Evolutionary conservation across 2,888 invertebrate species (phyloP).

Genomic region (Epinotia brunnichana): DNA sequence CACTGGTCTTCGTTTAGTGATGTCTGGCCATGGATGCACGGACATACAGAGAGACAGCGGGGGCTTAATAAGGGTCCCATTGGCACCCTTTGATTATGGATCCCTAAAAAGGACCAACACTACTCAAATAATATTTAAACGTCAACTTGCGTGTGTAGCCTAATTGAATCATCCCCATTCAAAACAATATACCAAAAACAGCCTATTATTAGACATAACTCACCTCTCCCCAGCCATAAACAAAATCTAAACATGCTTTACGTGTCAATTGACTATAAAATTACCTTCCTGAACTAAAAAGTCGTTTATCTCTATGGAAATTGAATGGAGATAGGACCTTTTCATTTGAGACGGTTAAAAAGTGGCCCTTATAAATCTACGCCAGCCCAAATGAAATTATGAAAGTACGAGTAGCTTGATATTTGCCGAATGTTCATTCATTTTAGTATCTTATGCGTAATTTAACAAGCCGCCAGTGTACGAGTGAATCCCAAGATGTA

Average conservation of each 20-base stretch:
- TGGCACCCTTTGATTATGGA: too few relatives aligned
- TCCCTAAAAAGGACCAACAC: background rate
- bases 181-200: constrained; percentile 10
- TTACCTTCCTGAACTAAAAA: background rate
- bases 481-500: too few relatives aligned
- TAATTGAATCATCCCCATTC: constrained; percentile 1
- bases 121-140: background rate
- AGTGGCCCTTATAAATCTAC: background rate
- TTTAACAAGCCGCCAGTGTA: too few relatives aligned
- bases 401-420: background rate
- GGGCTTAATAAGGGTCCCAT: background rate
- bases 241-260: constrained; percentile 1
- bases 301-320: background rate
- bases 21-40: background rate
- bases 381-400: background rate
- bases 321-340: background rate
- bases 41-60: background rate
- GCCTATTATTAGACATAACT: constrained; percentile 1
- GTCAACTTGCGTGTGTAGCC: background rate
- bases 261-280: constrained; percentile 1
- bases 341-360: background rate
- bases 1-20: too few relatives aligned
- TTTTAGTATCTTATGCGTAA: background rate
- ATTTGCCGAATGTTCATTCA: background rate
- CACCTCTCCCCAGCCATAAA: background rate